Base-by-base conservation (phyloP, 2,797 vertebrate species). In the Valencia hispanica region DNA sequence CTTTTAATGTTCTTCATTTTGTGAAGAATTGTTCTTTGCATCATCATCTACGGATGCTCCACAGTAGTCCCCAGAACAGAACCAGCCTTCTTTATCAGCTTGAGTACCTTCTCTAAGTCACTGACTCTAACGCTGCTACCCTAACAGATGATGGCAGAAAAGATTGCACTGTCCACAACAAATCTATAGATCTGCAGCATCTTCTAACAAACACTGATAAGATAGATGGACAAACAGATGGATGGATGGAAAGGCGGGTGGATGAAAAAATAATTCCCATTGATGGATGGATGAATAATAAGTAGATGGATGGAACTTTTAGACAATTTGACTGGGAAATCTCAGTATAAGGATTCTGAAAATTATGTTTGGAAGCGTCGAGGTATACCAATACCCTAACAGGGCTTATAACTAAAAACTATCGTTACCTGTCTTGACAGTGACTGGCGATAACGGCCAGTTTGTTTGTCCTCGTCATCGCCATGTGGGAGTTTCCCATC, bases 391-490 rank as follows among this genome's bases (percentile, higher is more conserved):
- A 10, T 53, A 22, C 20, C 41, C 41, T 4, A 10, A 43, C 41
- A 4, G 41, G 41, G 51, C 25, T 53, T 3, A n/a, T 11, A 5
- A 7, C 6, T 41, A 22, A n/a, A 39, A 43, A 27, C 39, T n/a
- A 8, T 41, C 5, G n/a, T 27, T 94, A 99, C 98, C 98, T 99
- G 88, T 98, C 97, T 5, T 98, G 96, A 18, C 96, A 96, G 89
- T 99, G 97, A 77, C 97, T 99, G 0, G 97, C 98, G 51, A 99
- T 96, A 2, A 99, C 95, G 36, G 97, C 97, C 3, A 99, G 94
- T 59, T 94, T 98, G 95, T 98, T 98, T 73, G 90, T 95, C 63
- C 97, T 96, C 53, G 89, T 94, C 97, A 99, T 97, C 71, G 98
- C 95, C 20, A 98, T 86, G 83, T 99, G 97, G 0, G 97, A 95